Percentiles rank a stretch among this genome's conserved stretches.
These are phyloP conservation scores for Coelopa frigida DNA, from an alignment of 1,140 invertebrate genomes.

Conservation along the genomic window DNA sequence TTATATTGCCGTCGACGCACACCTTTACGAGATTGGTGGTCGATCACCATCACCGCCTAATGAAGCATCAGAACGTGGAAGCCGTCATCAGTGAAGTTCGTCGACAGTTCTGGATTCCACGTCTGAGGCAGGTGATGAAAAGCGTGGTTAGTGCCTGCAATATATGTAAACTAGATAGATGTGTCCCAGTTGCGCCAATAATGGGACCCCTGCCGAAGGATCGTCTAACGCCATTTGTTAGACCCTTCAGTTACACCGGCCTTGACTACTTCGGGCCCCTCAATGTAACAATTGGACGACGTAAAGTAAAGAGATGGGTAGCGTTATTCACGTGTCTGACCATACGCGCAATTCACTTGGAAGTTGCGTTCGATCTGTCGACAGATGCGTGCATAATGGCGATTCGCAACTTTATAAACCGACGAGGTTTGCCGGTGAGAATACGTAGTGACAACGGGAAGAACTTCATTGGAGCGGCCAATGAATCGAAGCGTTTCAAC, in stretches of 20 bases:
- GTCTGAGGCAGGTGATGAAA: not conserved
- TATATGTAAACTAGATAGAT: too few species aligned
- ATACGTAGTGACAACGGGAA: constrained; percentile 10
- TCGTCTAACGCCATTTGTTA: not conserved
- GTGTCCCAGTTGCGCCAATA: too few species aligned
- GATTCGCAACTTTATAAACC: constrained; percentile 10
- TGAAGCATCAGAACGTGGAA: constrained; percentile 12
- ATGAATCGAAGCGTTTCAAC: not conserved
- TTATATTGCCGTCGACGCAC: constrained; percentile 1
- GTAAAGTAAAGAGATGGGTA: constrained; percentile 7
- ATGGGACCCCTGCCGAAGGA: constrained; percentile 2
- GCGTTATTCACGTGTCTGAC: constrained; percentile 11
- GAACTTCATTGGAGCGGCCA: constrained; percentile 9
- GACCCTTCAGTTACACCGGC: not conserved
- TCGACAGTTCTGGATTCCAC: constrained; percentile 8
- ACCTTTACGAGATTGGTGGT: not conserved
- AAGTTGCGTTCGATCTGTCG: constrained; percentile 9
- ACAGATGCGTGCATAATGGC: constrained; percentile 12
- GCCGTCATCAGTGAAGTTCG: constrained; percentile 7
- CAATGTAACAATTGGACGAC: constrained; percentile 17
- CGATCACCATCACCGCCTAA: not conserved
- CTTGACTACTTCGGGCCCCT: constrained; percentile 29
- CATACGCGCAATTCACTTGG: constrained; percentile 11
- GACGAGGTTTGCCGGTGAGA: constrained; percentile 7
- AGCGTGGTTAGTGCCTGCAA: not conserved